Percentiles rank a stretch among this genome's conserved stretches.
Conservation (phyloP, 2,888 invertebrate species). For the Actias luna region DNA sequence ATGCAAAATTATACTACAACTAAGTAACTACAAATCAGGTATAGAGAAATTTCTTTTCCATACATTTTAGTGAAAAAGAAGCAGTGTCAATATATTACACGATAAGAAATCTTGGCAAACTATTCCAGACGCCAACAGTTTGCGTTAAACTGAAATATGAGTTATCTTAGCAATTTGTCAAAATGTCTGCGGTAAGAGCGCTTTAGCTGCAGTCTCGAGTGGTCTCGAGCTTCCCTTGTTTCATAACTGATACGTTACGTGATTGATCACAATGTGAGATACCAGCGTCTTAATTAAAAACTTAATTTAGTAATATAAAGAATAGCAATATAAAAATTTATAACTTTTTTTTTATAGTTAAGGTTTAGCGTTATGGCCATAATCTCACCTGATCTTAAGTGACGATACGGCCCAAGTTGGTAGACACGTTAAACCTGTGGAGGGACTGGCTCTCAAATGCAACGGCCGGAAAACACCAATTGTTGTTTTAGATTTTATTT, state of each 20-base stretch:
- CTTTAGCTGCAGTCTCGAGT: slow-evolving; percentile 2
- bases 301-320: neutral
- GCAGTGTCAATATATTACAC: neutral
- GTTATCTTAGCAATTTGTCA: slow-evolving; percentile 9
- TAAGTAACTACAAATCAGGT: neutral
- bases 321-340: neutral
- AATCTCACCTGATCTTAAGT: too few species aligned
- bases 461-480: too few species aligned
- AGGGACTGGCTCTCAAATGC: too few species aligned
- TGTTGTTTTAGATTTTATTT: too few species aligned
- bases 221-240: slow-evolving; percentile 3
- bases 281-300: neutral
- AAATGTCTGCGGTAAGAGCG: slow-evolving; percentile 9
- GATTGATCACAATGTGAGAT: neutral
- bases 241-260: neutral
- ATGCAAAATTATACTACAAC: too few species aligned
- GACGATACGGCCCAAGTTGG: too few species aligned
- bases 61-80: neutral
- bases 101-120: slow-evolving; percentile 6
- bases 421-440: too few species aligned
- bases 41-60: neutral
- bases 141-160: slow-evolving; percentile 10
- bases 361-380: too few species aligned
- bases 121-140: slow-evolving; percentile 1
- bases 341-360: too few species aligned